Base-by-base conservation (phyloP, 2,888 invertebrate species). In the Ichneumoninae sp. region DNA sequence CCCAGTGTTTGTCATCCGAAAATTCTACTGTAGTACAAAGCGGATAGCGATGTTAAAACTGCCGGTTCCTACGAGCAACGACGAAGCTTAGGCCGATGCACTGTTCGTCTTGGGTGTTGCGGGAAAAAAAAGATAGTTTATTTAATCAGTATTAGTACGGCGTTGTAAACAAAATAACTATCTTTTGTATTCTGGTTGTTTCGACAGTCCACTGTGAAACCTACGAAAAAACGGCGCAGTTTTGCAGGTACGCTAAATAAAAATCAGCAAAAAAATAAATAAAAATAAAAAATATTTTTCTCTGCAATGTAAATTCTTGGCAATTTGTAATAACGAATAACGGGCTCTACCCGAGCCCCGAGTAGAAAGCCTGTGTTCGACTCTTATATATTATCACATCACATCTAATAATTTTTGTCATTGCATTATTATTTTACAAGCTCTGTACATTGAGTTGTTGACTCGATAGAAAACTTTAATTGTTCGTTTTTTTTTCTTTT, bases 131-230 rank as follows among this genome's bases (percentile, higher is more conserved):
- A 26, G 26, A 75, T 70, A 36, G 60, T 66, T 71, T 26, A 71
- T 68, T 66, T 57, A 71, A 75, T 65, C 79, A 36, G 22, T 26
- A 57, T 79, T 65, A 80, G 65, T 63, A 71, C 81, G 69, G 50
- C 76, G 75, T 69, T 73, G 66, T 73, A 74, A 73, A 70, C n/a
- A 44, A 76, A 76, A 80, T 82, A 83, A 82, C 80, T 76, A 70
- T 85, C 82, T 71, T 81, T 63, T 83, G 82, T 85, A 84, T 92
- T 92, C 93, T 93, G 90, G 90, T 93, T 93, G 91, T 92, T 92
- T 89, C 90, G 91, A 93, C 93, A 93, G 93, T 93, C 92, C 90
- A 92, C 92, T 92, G 92, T 92, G 92, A 93, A 92, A 92, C 88
- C 92, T 90, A 90, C 91, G 91, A 92, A 91, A 91, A 93, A 93